These are phyloP conservation scores for Platichthys flesus DNA, from an alignment of 2,113 vertebrate species.

Conservation along the genomic window DNA sequence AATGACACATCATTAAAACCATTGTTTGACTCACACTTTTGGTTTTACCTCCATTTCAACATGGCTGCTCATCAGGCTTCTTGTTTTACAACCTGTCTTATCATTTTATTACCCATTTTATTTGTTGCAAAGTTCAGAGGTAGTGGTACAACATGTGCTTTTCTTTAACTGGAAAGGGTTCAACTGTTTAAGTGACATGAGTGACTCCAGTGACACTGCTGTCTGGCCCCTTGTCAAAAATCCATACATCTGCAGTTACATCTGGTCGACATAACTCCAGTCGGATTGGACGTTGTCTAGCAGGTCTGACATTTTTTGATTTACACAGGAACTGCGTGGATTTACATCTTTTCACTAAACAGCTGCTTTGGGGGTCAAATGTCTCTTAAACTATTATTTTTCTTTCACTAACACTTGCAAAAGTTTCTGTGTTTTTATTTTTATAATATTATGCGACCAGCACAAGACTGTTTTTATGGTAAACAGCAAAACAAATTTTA, in stretches of 20 bases:
- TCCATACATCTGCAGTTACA: too few species aligned
- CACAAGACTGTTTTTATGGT: slow-evolving; percentile 19
- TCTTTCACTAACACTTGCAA: neutral
- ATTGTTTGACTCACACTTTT: neutral
- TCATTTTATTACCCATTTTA: too few species aligned
- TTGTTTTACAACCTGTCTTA: neutral
- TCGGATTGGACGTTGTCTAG: too few species aligned
- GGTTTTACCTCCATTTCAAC: neutral
- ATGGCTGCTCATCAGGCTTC: neutral
- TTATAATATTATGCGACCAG: neutral
- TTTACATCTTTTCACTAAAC: too few species aligned
- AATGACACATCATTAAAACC: neutral
- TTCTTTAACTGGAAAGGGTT: neutral
- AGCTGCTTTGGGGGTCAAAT: too few species aligned
- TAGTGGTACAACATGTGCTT: slow-evolving; percentile 13
- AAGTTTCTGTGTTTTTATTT: slow-evolving; percentile 14
- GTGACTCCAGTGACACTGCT: neutral
- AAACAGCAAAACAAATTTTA: slow-evolving; percentile 28
- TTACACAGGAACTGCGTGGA: too few species aligned
- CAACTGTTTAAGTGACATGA: too few species aligned
- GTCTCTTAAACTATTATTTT: neutral
- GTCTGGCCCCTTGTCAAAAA: too few species aligned
- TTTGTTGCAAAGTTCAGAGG: slow-evolving; percentile 4
- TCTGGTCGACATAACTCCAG: too few species aligned
- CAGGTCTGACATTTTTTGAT: too few species aligned